Conservation (phyloP, 2,797 vertebrate species). For the Squalus acanthias region DNA sequence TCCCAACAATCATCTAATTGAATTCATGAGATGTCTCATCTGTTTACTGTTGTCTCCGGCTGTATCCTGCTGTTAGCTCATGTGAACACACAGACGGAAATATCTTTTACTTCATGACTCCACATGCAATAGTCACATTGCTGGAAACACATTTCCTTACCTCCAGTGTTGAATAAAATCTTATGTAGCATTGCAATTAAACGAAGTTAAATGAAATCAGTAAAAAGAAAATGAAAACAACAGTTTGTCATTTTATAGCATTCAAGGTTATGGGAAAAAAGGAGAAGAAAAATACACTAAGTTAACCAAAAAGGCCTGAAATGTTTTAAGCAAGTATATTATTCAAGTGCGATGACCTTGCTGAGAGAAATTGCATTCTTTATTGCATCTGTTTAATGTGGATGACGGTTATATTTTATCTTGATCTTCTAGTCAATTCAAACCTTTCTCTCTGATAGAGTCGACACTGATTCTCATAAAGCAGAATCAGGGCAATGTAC, state of each 20-base stretch:
- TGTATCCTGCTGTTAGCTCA: neutral
- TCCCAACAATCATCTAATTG: neutral
- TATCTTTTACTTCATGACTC: neutral
- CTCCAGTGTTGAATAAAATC: neutral
- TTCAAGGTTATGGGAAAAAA: neutral
- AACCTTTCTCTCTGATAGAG: neutral
- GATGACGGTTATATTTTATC: neutral
- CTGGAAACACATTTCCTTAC: neutral
- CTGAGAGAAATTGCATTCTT: neutral
- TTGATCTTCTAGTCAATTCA: neutral
- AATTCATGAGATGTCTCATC: neutral
- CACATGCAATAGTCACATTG: neutral
- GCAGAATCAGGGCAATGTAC: neutral
- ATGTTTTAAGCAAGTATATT: neutral
- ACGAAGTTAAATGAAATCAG: neutral
- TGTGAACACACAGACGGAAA: neutral
- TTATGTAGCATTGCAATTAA: neutral
- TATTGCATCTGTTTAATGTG: neutral
- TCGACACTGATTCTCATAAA: neutral
- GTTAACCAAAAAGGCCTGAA: neutral
- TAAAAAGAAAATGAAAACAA: neutral
- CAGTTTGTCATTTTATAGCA: neutral
- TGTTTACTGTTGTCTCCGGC: neutral
- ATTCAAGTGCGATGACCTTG: neutral
- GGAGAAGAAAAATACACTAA: neutral